phyloP scores from a whole-genome alignment of 2,113 vertebrate genomes.

The Dicrurus megarhynchus region DNA sequence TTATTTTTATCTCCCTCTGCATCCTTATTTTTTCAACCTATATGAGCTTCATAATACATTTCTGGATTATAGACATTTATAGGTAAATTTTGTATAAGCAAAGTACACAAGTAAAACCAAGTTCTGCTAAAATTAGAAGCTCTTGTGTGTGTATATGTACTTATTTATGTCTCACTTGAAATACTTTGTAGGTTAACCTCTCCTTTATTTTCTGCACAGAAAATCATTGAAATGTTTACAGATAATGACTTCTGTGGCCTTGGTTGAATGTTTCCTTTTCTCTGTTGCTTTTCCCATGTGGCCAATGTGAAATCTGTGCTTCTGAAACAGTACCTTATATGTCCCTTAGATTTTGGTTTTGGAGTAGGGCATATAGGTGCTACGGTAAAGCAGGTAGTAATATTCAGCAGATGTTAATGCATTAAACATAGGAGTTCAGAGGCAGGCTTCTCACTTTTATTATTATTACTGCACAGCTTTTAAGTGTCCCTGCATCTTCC shows the following conservation, averaged over 20 bases:
- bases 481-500: background rate
- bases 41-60: background rate
- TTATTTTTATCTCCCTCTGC: background rate
- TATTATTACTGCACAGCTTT: background rate
- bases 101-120: background rate
- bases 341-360: background rate
- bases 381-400: background rate
- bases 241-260: background rate
- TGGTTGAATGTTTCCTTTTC: background rate
- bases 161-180: background rate
- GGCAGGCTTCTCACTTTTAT: background rate
- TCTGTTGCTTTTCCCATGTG: background rate
- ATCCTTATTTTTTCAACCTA: background rate
- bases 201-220: background rate
- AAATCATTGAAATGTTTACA: background rate
- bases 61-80: background rate
- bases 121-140: background rate
- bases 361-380: background rate
- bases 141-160: background rate
- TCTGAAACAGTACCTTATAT: background rate
- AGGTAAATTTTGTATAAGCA: background rate
- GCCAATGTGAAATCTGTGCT: background rate
- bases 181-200: background rate
- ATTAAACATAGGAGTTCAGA: constrained; percentile 8
- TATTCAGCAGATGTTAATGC: constrained; percentile 8